Conservation (phyloP, 2,113 vertebrate genomes). For the Cryptomyrus ogoouensis region DNA sequence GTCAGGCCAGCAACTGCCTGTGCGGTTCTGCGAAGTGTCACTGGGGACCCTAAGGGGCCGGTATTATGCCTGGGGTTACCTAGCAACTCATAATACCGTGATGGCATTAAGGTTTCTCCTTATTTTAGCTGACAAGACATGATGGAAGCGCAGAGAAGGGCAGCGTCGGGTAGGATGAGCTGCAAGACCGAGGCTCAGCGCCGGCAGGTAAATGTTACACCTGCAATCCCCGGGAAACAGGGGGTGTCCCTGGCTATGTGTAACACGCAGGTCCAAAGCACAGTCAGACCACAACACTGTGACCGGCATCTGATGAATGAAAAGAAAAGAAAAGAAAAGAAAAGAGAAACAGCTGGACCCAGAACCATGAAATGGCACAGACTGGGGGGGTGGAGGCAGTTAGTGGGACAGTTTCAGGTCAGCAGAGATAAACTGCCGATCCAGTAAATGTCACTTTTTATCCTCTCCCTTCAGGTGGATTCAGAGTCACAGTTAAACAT, state of each 20-base stretch:
- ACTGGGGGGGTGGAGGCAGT: background rate
- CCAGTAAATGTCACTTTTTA: conserved; percentile 25
- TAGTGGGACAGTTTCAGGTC: conserved; percentile 12
- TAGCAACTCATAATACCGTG: background rate
- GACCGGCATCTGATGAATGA: background rate
- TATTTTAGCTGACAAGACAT: background rate
- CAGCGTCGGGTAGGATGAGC: background rate
- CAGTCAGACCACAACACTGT: background rate
- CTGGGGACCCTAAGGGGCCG: background rate
- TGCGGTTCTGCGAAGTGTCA: background rate
- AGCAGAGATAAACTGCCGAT: background rate
- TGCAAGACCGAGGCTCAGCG: background rate
- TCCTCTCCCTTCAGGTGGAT: conserved; percentile 23
- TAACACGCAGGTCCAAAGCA: background rate
- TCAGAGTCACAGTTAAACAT: conserved; percentile 7
- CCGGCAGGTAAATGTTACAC: background rate
- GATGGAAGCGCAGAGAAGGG: background rate
- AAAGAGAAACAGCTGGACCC: background rate
- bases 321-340: background rate
- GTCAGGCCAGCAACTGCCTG: background rate
- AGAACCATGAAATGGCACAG: background rate
- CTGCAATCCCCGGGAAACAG: background rate
- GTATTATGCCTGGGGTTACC: background rate
- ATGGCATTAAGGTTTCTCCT: background rate
- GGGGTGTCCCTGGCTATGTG: background rate